Base-by-base conservation (phyloP, 1,140 invertebrate species). In the Ericerus pela region DNA sequence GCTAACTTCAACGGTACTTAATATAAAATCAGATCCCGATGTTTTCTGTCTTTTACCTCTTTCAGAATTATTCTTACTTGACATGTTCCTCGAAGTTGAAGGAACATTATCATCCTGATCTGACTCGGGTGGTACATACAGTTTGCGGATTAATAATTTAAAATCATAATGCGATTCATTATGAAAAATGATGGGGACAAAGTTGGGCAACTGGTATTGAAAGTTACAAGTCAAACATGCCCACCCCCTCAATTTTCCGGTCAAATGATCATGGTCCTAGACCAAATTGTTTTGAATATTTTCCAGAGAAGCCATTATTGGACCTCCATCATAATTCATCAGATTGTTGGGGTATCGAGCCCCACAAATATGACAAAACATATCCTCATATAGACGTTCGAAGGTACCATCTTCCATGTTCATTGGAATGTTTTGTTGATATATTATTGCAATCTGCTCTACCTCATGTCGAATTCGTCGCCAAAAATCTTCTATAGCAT, bases 81-180 rank as follows among this genome's bases (percentile, higher is more conserved):
- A n/a, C n/a, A n/a, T n/a, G n/a, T n/a, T n/a, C n/a, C n/a, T n/a
- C n/a, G n/a, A n/a, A n/a, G n/a, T n/a, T n/a, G n/a, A n/a, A n/a
- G n/a, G n/a, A n/a, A n/a, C n/a, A n/a, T 52, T 36, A 0, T 6
- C 0, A 18, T 33, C 24, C 14, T 26, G 28, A 2, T 26, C 53
- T 2, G 55, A 12, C 20, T 52, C 43, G 0, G 2, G 18, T n/a
- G n/a, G n/a, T n/a, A n/a, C n/a, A n/a, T n/a, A n/a, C n/a, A n/a
- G n/a, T n/a, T n/a, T n/a, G n/a, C n/a, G n/a, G 12, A 36, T 22
- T 0, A 58, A 51, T 10, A 58, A 51, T 51, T 58, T 53, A 1
- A 16, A 16, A 1, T 58, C 53, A 10, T 58, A 58, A 11, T 37
- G 16, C 6, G 27, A 12, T 3, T 41, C 6, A 6, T 58, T 54